Base-by-base conservation (phyloP, 1,140 invertebrate genomes). In the Nymphalis io region DNA sequence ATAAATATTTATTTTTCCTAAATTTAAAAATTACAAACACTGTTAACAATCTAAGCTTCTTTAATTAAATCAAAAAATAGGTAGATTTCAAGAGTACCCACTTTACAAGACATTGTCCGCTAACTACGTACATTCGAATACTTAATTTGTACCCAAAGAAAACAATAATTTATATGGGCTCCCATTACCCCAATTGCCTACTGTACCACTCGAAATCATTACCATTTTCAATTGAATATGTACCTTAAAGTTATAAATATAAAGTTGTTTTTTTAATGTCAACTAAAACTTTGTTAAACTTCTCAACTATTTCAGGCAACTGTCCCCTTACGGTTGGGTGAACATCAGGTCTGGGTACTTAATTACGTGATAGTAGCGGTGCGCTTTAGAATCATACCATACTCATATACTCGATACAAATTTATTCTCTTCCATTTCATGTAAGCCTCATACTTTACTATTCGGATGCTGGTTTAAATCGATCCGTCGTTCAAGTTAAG, bases 311-410 rank as follows among this genome's bases (percentile, higher is more conserved):
- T 76, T 69, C 60, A 74, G 75, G 62, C 71, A 68, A 76, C 67
- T 79, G 74, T 75, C 73, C 80, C 71, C 77, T 74, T 63, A 74
- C 79, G 73, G 70, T 73, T 72, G 75, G 69, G 70, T 79, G 77
- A 78, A 70, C 77, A 79, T 73, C 70, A 71, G 80, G 77, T 62
- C 74, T 73, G 53, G 70, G 68, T 76, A 72, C 75, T 79, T 81
- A 81, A 81, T 81, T 79, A 81, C 72, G 73, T 81, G 77, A 81
- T 81, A 81, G 73, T 69, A 69, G 74, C 58, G 73, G 77, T 71
- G 72, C 75, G 63, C 72, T 75, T 75, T 66, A 72, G 72, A 73
- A 72, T 66, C 38, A 59, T 53, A 67, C 77, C 58, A 60, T 59
- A 44, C 63, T 68, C 48, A 65, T 68, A 59, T 46, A 66, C 67